A percentile compares a stretch with the other conserved stretches of the same genome.
Evolutionary conservation across 2,797 vertebrate genomes (phyloP).

Genomic region (Aulostomus chinensis): DNA sequence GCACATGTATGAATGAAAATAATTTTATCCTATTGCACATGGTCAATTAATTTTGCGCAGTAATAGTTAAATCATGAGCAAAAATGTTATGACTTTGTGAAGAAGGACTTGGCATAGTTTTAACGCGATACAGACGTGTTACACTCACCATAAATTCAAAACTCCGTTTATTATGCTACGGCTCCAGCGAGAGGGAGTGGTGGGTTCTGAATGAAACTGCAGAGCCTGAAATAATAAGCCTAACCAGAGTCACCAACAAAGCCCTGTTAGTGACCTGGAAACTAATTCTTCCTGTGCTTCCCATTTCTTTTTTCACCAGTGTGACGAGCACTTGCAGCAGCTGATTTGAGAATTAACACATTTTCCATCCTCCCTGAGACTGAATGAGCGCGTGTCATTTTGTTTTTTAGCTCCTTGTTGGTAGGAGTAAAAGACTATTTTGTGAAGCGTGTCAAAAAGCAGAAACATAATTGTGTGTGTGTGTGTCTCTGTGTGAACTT

Average conservation of each 20-base stretch:
- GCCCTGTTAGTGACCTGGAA: constrained; percentile 10
- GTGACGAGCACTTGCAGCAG: constrained; percentile 3
- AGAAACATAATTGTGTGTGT: constrained; percentile 1
- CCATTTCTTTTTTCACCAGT: constrained; percentile 3
- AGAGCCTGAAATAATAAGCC: constrained; percentile 46
- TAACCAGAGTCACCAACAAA: constrained; percentile 19
- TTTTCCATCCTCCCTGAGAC: not conserved
- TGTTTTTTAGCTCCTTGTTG: constrained; percentile 1
- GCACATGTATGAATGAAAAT: too few relatives aligned
- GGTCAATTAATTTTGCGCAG: too few relatives aligned
- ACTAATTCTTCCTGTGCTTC: constrained; percentile 34
- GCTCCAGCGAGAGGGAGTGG: constrained; percentile 33
- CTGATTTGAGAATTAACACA: constrained; percentile 12
- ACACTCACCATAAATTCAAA: constrained; percentile 26
- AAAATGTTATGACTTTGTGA: constrained; percentile 2
- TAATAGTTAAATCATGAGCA: constrained; percentile 3
- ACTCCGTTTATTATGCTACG: constrained; percentile 53
- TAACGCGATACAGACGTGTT: constrained; percentile 12
- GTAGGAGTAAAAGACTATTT: not conserved
- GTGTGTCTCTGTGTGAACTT: constrained; percentile 27
- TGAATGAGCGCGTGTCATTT: not conserved
- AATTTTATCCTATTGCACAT: too few relatives aligned
- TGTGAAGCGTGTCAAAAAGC: not conserved
- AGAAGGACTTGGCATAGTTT: constrained; percentile 1
- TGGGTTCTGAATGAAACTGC: constrained; percentile 32